phyloP scores from a whole-genome alignment of 2,797 vertebrate genomes.

The Acanthiza pusilla region DNA sequence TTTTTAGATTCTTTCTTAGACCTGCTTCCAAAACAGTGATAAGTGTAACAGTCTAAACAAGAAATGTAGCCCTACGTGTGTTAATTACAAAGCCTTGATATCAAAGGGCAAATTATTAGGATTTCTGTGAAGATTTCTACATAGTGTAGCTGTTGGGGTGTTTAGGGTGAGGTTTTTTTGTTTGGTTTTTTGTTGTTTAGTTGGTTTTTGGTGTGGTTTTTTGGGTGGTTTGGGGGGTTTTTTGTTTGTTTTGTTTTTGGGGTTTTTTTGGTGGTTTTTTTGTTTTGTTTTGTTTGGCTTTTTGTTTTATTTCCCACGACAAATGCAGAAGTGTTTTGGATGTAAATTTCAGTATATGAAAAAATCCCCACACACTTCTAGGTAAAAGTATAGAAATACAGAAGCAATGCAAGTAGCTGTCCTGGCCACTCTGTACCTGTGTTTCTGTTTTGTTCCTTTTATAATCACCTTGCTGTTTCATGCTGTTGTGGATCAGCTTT shows the following conservation, averaged over 20 bases:
- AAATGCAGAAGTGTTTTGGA: neutral
- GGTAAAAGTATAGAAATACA: neutral
- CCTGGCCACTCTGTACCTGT: neutral
- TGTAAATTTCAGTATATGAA: neutral
- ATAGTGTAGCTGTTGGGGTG: neutral
- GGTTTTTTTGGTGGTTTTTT: neutral
- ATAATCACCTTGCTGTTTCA: neutral
- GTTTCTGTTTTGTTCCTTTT: neutral
- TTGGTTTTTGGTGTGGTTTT: no score
- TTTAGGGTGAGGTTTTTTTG: rapidly evolving
- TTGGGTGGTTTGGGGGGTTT: no score
- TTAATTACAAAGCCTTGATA: neutral
- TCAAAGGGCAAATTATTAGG: neutral
- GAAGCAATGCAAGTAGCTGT: neutral
- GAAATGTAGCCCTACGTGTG: rapidly evolving
- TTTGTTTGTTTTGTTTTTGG: neutral
- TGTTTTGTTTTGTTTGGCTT: no score
- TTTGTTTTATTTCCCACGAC: neutral
- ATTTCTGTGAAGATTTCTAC: neutral
- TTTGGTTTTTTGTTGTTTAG: no score
- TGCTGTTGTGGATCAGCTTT: neutral
- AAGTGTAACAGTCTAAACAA: neutral
- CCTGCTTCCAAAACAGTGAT: neutral
- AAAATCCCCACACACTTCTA: neutral
- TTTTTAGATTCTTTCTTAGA: neutral